Evolutionary conservation across 1,140 invertebrate genomes (phyloP).

Genomic region (Trigoniulus corallinus): DNA sequence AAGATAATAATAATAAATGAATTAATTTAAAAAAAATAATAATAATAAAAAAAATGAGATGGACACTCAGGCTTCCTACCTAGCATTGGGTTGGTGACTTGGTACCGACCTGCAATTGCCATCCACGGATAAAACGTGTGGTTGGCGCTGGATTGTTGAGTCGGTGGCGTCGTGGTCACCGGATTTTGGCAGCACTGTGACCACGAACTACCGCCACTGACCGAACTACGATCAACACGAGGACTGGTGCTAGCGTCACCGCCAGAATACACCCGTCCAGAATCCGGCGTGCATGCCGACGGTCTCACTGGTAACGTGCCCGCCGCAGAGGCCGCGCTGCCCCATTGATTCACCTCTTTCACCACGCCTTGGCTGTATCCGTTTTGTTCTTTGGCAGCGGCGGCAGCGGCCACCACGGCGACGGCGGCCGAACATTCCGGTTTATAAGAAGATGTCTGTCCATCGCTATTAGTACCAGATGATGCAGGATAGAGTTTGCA

Average conservation of each 20-base stretch:
- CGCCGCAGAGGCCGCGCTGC: conserved; percentile 6
- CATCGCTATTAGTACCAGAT: conserved; percentile 27
- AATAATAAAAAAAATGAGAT: not conserved
- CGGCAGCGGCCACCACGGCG: not conserved
- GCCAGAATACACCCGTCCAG: conserved; percentile 14
- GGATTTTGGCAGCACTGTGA: conserved; percentile 8
- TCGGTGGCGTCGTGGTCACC: conserved; percentile 2
- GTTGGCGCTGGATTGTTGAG: conserved; percentile 30
- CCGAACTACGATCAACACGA: not conserved
- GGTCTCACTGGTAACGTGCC: conserved; percentile 43
- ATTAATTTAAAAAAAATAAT: not conserved
- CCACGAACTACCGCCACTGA: conserved; percentile 27
- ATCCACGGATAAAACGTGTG: conserved; percentile 96
- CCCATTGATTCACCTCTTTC: conserved; percentile 46
- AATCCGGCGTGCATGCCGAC: conserved; percentile 66
- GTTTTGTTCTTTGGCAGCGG: conserved; percentile 17
- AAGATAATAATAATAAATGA: not conserved
- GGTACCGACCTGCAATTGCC: conserved; percentile 85
- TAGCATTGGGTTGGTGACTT: not conserved
- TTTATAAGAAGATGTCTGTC: not conserved
- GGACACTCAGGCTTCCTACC: not conserved
- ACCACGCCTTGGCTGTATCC: conserved; percentile 19
- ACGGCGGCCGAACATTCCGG: not conserved
- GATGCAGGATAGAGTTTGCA: conserved; percentile 60
- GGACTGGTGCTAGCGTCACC: conserved; percentile 3